Evolutionary conservation across 2,797 vertebrate genomes (phyloP), one percentile per base, ranked within the genome.

Genomic region (Eulemur albifrons): DNA sequence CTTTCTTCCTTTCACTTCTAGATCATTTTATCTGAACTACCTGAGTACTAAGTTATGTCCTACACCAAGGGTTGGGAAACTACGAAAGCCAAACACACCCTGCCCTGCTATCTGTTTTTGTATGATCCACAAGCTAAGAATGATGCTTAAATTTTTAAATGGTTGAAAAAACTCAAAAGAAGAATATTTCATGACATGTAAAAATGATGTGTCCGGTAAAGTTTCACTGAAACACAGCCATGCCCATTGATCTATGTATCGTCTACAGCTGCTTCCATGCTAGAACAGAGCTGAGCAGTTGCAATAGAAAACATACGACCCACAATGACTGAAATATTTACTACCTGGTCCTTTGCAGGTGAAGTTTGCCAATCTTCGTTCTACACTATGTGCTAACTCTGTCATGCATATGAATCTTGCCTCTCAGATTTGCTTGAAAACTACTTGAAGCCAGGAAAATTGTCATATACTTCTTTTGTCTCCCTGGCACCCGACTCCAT

Each of bases 351-450:
- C 89, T 72, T 77, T 82, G 48, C 45, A 89, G 61, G 15, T 87
- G 54, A 84, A 63, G 83, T 85, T 76, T 88, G 61, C 76, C 67
- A 77, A 6, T 87, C 59, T 77, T 81, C 76, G 40, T 83, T 89
- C 76, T 84, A 54, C n/a, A n/a, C 27, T 80, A 43, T 72, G 57
- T 95, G 40, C 35, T 45, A 59, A 79, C 61, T 95, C 52, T 43
- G 14, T 72, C 73, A 13, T 15, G 43, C 54, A 52, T 63, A 65
- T 9, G 75, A 88, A 61, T 65, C 86, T 88, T 76, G 52, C 50
- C 52, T 91, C 79, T 94, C 75, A 72, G 32, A 79, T 85, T 76
- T 93, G 35, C 72, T 72, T 72, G 83, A 79, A 94, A 94, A 93
- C 20, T 65, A 50, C 91, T 75, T 89, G 84, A 86, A 65, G 75